Evolutionary conservation across 2,797 vertebrate species (phyloP).

Genomic region (Liparis tanakae): DNA sequence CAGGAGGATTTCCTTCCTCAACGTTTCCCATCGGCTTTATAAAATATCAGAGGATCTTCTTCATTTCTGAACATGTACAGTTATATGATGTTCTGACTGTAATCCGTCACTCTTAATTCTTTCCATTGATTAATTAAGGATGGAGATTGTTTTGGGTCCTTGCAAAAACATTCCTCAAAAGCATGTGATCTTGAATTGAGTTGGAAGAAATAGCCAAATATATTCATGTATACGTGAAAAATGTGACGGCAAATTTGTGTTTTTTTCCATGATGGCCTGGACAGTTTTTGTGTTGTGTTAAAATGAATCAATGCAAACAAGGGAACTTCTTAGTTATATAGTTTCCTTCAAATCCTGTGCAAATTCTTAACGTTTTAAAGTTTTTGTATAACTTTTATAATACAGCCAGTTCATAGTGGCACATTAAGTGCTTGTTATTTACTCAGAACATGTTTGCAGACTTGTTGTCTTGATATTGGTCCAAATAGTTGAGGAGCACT

Average conservation of each 20-base stretch:
- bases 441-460: not conserved
- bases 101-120: not conserved
- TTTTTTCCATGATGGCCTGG: not conserved
- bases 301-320: not conserved
- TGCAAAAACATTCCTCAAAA: slow-evolving; percentile 6
- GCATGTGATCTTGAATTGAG: slow-evolving; percentile 10
- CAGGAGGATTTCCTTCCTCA: slow-evolving; percentile 42
- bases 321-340: not conserved
- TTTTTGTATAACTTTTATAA: not conserved
- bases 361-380: too few species aligned
- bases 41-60: slow-evolving; percentile 40
- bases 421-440: not conserved
- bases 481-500: not conserved
- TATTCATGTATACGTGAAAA: not conserved
- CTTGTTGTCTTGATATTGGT: not conserved
- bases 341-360: not conserved
- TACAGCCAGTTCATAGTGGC: not conserved
- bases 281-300: not conserved
- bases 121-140: not conserved
- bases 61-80: not conserved
- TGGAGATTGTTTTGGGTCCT: not conserved
- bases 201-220: slow-evolving; percentile 4
- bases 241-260: not conserved
- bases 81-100: not conserved
- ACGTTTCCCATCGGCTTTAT: slow-evolving; percentile 15